Base-by-base conservation (phyloP, 1,140 invertebrate species). In the Lethocerus indicus region DNA sequence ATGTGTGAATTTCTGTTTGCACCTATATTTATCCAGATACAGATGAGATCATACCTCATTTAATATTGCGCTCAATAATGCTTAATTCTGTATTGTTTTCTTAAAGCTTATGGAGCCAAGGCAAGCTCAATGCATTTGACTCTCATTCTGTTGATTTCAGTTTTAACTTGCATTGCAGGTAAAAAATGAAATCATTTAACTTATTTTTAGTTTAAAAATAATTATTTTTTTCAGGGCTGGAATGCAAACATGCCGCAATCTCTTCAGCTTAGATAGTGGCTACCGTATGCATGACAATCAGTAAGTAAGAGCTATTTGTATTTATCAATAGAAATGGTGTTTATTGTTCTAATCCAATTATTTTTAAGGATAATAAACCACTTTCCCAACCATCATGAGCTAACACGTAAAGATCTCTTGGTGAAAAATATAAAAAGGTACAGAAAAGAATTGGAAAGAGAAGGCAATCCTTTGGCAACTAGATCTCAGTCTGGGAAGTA, bases 341-440 rank as follows among this genome's bases (percentile, higher is more conserved):
- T 26, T 16, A 40, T 25, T 43, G 32, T 40, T 35, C 32, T 21
- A 26, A 40, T 24, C 16, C 46, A 20, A 21, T 36, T 50, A 14
- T 13, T 49, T 58, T 54, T 9, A 54, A 80, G 79, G 63, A 68
- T 87, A 45, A 89, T 90, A 26, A 91, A 90, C 69, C 87, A 91
- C 63, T 90, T 89, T 65, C 85, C 87, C 1, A 96, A 91, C 67
- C 89, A 96, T 65, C 94, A 94, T 59, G 91, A 96, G 62, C 66
- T 96, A 14, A 91, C 90, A 2, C 70, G 91, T 1, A 96, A 96
- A 67, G 92, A 96, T 70, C 67, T 95, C 20, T 71, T 96, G 49
- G 89, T 95, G 2, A 94, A 93, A 67, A 96, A 96, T 63, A 91
- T 96, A 45, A 95, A 94, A 64, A 68, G 90, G 29, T 95, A 95